Evolutionary conservation across 2,797 vertebrate genomes (phyloP), one percentile per base, ranked within the genome.

Genomic region (Rhabdomys pumilio): DNA sequence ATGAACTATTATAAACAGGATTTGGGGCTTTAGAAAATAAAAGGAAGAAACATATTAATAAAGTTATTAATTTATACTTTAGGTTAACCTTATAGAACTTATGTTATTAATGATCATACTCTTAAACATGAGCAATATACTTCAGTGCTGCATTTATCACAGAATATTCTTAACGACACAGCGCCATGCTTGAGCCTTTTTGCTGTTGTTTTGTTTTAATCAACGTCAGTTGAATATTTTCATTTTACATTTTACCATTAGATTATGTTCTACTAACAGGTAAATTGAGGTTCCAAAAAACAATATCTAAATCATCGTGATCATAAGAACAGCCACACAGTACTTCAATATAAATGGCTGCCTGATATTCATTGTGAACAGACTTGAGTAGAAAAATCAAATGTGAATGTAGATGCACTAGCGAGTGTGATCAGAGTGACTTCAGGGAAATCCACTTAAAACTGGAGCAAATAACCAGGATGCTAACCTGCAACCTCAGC

Each of bases 161-260:
- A 34, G n/a, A 73, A 59, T 81, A 87, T 90, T 88, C 11, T 73
- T 93, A 85, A 38, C 15, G 19, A 22, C 24, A 0, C 72, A 5
- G 1, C 34, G 17, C 67, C 50, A 0, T 85, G 82, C 80, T 82
- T 65, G 26, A 59, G 31, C 65, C 92, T 79, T 94, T 53, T 91
- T 86, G 55, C n/a, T 34, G 13, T 92, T 90, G 41, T 11, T 69
- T 82, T 57, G 22, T 63, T 88, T 91, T 57, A 73, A 86, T 41
- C 86, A 55, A 73, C 31, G 19, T 31, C 65, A 85, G 57, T 75
- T 94, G n/a, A 72, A 65, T 55, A 31, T 89, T 91, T 81, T 11
- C 15, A 85, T 85, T 88, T 92, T 20, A 73, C 44, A n/a, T 95
- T 85, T 89, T 97, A 61, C 24, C 24, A 83, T 47, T 94, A 10